Conservation (phyloP, 2,888 invertebrate genomes). For the Pocota personata region DNA sequence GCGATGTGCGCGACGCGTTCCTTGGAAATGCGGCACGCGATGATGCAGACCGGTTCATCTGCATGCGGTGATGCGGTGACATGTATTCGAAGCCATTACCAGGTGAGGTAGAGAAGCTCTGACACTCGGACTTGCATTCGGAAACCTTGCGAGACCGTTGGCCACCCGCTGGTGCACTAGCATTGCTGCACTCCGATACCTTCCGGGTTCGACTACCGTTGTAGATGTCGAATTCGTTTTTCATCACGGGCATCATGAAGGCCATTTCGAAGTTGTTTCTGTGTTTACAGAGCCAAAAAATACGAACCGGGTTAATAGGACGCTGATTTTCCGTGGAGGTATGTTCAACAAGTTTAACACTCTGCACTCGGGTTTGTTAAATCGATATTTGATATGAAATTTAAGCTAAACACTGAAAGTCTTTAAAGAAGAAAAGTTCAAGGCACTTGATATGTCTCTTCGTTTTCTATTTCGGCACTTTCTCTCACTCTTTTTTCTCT, state of each 20-base stretch:
- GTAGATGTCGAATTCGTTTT: slow-evolving; percentile 97
- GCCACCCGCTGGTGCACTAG: slow-evolving; percentile 73
- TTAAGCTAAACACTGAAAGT: slow-evolving; percentile 27
- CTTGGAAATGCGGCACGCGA: slow-evolving; percentile 85
- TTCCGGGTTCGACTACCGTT: slow-evolving; percentile 90
- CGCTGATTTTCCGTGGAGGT: neutral
- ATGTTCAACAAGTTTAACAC: slow-evolving; percentile 29
- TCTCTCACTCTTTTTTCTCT: neutral
- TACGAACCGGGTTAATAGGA: neutral
- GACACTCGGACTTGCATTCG: slow-evolving; percentile 85
- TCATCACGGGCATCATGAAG: slow-evolving; percentile 97
- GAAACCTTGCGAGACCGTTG: slow-evolving; percentile 86
- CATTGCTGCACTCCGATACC: slow-evolving; percentile 88
- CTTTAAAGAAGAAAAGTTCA: slow-evolving; percentile 29
- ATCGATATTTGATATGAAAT: slow-evolving; percentile 42
- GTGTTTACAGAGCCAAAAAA: slow-evolving; percentile 2
- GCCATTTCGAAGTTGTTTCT: slow-evolving; percentile 86
- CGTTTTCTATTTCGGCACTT: slow-evolving; percentile 37
- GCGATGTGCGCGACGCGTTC: slow-evolving; percentile 86
- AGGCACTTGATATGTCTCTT: slow-evolving; percentile 62
- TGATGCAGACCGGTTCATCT: slow-evolving; percentile 82
- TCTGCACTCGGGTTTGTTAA: slow-evolving; percentile 21
- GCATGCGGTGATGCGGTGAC: slow-evolving; percentile 83
- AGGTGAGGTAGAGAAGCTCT: slow-evolving; percentile 87
- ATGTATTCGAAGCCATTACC: slow-evolving; percentile 84